A percentile compares a stretch with the other conserved stretches of the same genome.
phyloP scores from a whole-genome alignment of 2,113 vertebrate species.

The Gallinago undulata region DNA sequence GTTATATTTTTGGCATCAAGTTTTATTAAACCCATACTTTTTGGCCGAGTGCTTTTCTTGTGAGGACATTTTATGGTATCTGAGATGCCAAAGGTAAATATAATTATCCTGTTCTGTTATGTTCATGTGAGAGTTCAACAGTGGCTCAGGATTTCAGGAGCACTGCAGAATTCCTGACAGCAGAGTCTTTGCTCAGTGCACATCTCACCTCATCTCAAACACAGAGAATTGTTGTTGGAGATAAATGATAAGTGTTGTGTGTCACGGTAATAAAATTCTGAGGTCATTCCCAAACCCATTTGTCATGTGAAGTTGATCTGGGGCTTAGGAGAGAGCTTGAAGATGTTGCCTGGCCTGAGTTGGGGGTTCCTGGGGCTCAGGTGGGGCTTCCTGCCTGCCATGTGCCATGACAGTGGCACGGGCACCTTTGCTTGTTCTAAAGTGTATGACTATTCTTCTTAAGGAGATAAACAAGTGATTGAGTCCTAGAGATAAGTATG shows the following conservation, averaged over 20 bases:
- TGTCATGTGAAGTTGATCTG: rapidly evolving
- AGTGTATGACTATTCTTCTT: not conserved
- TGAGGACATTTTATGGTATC: not conserved
- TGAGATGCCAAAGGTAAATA: not conserved
- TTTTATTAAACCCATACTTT: not conserved
- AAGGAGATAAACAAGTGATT: not conserved
- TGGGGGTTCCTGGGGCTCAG: not conserved
- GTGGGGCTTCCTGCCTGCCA: not conserved
- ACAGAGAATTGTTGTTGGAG: not conserved
- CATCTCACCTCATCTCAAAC: not conserved
- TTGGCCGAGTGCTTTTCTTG: not conserved
- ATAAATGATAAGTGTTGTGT: not conserved
- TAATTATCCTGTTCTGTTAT: not conserved
- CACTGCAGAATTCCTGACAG: not conserved
- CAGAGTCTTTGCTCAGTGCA: not conserved
- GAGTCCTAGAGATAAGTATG: not conserved
- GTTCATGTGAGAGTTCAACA: not conserved
- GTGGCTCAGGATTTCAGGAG: not conserved
- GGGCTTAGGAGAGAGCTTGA: rapidly evolving
- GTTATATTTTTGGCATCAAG: not conserved
- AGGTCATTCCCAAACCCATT: not conserved
- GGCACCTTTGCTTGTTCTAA: not conserved
- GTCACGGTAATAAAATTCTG: not conserved
- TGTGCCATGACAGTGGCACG: rapidly evolving
- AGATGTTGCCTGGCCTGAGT: not conserved